Conservation (phyloP, 2,113 vertebrate species). For the Pseudopipra pipra region DNA sequence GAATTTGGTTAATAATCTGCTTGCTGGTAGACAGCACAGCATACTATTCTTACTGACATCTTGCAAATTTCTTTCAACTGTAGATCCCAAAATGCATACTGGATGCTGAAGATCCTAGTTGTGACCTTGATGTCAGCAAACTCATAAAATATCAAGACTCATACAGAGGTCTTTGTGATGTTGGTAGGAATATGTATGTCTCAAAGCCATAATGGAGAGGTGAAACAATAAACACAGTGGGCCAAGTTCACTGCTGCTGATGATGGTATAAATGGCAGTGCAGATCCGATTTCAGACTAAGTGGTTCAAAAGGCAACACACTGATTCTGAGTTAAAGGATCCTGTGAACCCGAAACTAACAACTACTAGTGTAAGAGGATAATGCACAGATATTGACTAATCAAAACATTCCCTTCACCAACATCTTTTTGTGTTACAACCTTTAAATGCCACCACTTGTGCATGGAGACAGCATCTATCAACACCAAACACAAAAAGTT, state of each 20-base stretch:
- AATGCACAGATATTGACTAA: background rate
- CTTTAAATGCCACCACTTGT: background rate
- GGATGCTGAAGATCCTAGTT: background rate
- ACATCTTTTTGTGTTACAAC: background rate
- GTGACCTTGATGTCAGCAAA: background rate
- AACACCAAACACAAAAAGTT: background rate
- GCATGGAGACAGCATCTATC: background rate
- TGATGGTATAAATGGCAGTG: background rate
- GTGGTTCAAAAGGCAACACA: background rate
- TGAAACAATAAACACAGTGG: background rate
- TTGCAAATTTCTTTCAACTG: background rate
- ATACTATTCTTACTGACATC: background rate
- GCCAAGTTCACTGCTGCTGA: background rate
- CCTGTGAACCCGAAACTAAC: background rate
- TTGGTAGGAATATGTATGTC: background rate
- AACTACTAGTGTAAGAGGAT: background rate
- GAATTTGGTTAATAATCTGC: background rate
- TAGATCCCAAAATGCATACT: background rate
- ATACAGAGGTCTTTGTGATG: background rate
- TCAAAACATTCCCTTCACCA: background rate
- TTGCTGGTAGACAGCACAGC: background rate
- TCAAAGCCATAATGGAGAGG: background rate
- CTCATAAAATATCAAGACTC: background rate
- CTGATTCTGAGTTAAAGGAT: background rate
- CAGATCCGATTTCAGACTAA: background rate